Evolutionary conservation across 2,113 vertebrate species (phyloP).

Genomic region (Opisthocomus hoazin): DNA sequence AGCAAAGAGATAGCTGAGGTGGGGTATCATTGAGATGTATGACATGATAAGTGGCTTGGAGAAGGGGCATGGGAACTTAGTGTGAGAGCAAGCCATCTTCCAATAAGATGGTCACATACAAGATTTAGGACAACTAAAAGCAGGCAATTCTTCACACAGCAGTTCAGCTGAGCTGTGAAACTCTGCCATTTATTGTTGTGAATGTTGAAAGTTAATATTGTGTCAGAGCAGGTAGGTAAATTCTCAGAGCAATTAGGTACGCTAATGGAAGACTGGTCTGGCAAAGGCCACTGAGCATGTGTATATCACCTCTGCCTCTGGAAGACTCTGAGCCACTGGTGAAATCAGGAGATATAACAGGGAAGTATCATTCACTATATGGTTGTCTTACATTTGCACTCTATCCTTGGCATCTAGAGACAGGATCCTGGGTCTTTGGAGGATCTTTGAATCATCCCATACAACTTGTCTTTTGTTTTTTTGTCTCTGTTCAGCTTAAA

Average conservation of each 20-base stretch:
- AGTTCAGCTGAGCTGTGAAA: background rate
- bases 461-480: background rate
- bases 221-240: background rate
- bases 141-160: background rate
- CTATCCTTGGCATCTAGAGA: background rate
- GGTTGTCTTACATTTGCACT: rapidly evolving
- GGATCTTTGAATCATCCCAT: background rate
- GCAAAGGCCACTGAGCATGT: background rate
- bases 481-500: background rate
- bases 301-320: background rate
- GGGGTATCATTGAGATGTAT: background rate
- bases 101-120: background rate
- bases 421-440: background rate
- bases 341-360: background rate
- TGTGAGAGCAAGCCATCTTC: background rate
- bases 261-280: background rate
- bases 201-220: background rate
- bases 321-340: background rate
- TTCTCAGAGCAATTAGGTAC: background rate
- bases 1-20: background rate
- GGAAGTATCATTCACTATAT: background rate
- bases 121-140: background rate
- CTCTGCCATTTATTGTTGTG: rapidly evolving
- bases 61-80: background rate
- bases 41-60: background rate